Evolutionary conservation across 2,888 invertebrate species (phyloP).

Genomic region (Gastrophysa polygoni): DNA sequence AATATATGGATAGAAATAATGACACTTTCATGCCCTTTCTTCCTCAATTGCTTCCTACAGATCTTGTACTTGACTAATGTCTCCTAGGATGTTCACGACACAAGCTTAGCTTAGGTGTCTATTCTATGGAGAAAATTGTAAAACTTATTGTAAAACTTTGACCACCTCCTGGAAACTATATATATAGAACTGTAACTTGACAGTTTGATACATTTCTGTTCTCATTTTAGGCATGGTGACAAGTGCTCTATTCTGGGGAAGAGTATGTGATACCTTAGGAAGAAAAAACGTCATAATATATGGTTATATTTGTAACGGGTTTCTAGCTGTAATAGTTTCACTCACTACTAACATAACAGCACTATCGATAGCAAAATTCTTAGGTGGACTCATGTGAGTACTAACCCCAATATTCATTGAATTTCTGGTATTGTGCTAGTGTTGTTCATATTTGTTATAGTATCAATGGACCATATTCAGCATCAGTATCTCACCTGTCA

Average conservation of each 20-base stretch:
- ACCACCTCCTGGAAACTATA: too few relatives aligned
- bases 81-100: too few relatives aligned
- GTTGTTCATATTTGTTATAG: too few relatives aligned
- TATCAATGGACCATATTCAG: conserved; percentile 73
- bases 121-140: too few relatives aligned
- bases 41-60: too few relatives aligned
- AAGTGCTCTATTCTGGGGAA: conserved; percentile 77
- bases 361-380: conserved; percentile 70
- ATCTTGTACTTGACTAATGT: too few relatives aligned
- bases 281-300: conserved; percentile 69
- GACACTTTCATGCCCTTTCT: too few relatives aligned
- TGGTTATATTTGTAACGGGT: conserved; percentile 67
- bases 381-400: conserved; percentile 76
- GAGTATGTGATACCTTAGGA: conserved; percentile 73
- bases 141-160: neutral
- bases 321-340: conserved; percentile 69
- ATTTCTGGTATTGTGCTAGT: too few relatives aligned
- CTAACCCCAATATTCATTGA: conserved; percentile 37
- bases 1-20: too few relatives aligned
- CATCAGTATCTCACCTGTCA: conserved; percentile 71
- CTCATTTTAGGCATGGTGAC: conserved; percentile 70
- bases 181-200: too few relatives aligned
- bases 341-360: conserved; percentile 69
- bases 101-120: too few relatives aligned
- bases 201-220: neutral